These are phyloP conservation scores for Eurystomus gularis DNA, from an alignment of 2,113 vertebrate species.

Conservation along the genomic window DNA sequence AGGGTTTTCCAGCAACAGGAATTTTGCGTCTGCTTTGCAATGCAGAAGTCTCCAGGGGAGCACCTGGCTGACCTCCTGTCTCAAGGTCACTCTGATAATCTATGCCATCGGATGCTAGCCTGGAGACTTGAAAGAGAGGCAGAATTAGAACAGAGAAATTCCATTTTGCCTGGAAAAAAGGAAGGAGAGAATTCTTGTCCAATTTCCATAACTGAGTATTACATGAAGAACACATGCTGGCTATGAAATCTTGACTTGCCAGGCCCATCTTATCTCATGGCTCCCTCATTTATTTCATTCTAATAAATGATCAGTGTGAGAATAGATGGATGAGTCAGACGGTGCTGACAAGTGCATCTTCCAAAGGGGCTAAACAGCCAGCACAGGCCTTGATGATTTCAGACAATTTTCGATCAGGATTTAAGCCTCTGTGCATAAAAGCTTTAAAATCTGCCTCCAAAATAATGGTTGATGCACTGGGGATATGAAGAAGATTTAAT, in stretches of 20 bases:
- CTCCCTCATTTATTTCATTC: not conserved
- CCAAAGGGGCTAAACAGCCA: not conserved
- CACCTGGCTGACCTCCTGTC: conserved; percentile 1
- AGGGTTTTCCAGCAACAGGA: not conserved
- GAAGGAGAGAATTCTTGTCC: not conserved
- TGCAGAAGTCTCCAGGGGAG: not conserved
- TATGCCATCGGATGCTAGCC: not conserved
- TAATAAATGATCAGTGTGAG: not conserved
- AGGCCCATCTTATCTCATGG: not conserved
- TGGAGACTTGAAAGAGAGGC: not conserved
- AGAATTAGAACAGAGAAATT: not conserved
- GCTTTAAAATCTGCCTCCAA: conserved; percentile 24
- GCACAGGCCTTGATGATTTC: not conserved
- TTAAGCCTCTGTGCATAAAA: not conserved
- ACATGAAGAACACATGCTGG: not conserved
- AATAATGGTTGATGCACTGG: not conserved
- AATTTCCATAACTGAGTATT: not conserved
- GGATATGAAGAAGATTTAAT: not conserved
- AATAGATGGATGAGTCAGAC: not conserved
- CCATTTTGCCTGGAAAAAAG: not conserved
- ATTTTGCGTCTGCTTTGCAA: conserved; percentile 5
- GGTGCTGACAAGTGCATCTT: not conserved
- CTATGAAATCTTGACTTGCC: not conserved
- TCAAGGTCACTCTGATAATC: not conserved
- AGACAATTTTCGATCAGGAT: not conserved